Evolutionary conservation across 2,113 vertebrate genomes (phyloP).

Genomic region (Puma concolor): DNA sequence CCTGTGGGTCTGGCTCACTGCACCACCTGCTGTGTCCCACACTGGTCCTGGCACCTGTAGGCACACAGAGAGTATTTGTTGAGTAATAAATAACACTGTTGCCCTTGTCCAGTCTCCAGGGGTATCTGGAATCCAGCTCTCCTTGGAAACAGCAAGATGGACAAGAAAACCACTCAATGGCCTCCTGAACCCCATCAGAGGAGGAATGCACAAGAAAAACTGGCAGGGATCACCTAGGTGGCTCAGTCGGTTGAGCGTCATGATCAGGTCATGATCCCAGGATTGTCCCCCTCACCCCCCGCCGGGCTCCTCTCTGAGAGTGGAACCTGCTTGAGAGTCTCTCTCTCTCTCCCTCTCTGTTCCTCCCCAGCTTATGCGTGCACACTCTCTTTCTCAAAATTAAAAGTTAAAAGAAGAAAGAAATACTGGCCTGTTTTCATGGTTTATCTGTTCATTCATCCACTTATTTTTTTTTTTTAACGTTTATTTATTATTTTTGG

Average conservation of each 20-base stretch:
- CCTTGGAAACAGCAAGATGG: not conserved
- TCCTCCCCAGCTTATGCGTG: too few species aligned
- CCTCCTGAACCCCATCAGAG: not conserved
- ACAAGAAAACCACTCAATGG: not conserved
- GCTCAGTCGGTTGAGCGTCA: too few species aligned
- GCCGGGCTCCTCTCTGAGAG: too few species aligned
- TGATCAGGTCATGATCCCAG: too few species aligned
- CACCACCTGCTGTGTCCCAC: not conserved
- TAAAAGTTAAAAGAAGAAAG: not conserved
- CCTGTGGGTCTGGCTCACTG: not conserved
- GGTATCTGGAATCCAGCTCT: not conserved
- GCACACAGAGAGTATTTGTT: not conserved
- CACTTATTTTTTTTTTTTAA: too few species aligned
- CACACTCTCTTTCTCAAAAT: too few species aligned
- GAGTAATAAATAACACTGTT: not conserved
- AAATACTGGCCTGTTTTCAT: not conserved
- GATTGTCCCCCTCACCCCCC: too few species aligned
- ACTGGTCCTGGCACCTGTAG: not conserved
- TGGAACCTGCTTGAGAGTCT: too few species aligned
- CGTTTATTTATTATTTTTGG: too few species aligned
- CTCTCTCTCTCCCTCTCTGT: too few species aligned
- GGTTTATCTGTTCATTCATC: not conserved
- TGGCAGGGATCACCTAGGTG: too few species aligned
- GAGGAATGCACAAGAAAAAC: not conserved
- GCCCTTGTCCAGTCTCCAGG: not conserved